Conservation (phyloP, 1,140 invertebrate species). For the Drosophila pallidifrons region DNA sequence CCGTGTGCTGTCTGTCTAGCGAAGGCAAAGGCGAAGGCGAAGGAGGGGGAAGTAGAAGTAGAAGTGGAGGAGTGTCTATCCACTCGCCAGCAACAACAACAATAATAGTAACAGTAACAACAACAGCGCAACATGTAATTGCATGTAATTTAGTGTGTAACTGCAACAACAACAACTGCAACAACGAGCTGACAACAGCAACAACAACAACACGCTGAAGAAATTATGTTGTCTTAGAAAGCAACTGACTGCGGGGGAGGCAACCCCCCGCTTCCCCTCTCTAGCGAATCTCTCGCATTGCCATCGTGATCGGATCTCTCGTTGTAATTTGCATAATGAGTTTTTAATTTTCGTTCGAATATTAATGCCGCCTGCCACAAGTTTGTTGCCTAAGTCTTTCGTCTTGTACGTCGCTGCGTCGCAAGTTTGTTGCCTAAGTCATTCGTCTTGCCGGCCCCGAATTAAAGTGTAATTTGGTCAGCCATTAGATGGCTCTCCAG, state of each 20-base stretch:
- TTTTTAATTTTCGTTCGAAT: slow-evolving; percentile 79
- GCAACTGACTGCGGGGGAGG: slow-evolving; percentile 50
- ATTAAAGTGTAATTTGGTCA: slow-evolving; percentile 84
- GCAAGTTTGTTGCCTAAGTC: slow-evolving; percentile 71
- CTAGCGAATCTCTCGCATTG: slow-evolving; percentile 6
- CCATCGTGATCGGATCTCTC: slow-evolving; percentile 8
- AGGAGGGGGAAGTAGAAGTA: not conserved
- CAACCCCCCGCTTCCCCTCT: not conserved
- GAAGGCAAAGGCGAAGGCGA: not conserved
- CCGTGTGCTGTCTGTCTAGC: slow-evolving; percentile 44
- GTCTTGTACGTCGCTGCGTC: slow-evolving; percentile 39
- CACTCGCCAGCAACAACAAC: slow-evolving; percentile 47
- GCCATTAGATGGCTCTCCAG: slow-evolving; percentile 63
- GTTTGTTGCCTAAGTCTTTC: slow-evolving; percentile 75
- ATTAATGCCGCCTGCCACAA: slow-evolving; percentile 54
- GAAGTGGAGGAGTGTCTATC: slow-evolving; percentile 15
- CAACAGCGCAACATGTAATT: slow-evolving; percentile 67
- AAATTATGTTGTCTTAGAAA: slow-evolving; percentile 79
- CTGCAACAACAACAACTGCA: slow-evolving; percentile 48
- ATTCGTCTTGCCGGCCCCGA: slow-evolving; percentile 67
- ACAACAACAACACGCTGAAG: slow-evolving; percentile 74
- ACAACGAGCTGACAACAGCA: slow-evolving; percentile 64
- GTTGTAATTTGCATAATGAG: slow-evolving; percentile 81
- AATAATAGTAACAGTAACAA: slow-evolving; percentile 28
- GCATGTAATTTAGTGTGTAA: slow-evolving; percentile 83